Evolutionary conservation across 1,140 invertebrate genomes (phyloP).

Genomic region (Nebria ingens): DNA sequence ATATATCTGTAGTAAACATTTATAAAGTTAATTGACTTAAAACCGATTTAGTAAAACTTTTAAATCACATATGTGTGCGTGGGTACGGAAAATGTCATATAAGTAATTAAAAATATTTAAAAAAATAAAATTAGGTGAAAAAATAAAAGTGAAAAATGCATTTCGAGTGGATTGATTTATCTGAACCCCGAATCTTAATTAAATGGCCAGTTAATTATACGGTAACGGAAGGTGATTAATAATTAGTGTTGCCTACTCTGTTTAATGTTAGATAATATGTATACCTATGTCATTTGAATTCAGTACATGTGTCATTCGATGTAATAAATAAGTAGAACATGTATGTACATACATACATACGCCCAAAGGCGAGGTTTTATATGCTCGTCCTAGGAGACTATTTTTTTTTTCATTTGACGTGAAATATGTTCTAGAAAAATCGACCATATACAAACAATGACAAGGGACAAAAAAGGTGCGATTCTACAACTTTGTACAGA

Average conservation of each 20-base stretch:
- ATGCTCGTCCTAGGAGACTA: too few species aligned
- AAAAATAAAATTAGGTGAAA: not conserved
- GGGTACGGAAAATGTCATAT: not conserved
- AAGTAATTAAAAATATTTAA: not conserved
- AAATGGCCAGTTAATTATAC: not conserved
- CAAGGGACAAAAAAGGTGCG: too few species aligned
- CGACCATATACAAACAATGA: too few species aligned
- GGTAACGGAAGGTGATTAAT: not conserved
- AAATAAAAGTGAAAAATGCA: not conserved
- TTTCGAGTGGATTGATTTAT: not conserved
- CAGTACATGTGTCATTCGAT: not conserved
- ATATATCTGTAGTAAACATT: too few species aligned
- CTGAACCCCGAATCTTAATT: not conserved
- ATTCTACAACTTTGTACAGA: too few species aligned
- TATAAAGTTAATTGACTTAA: too few species aligned
- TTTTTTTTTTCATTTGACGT: too few species aligned
- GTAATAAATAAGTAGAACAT: not conserved
- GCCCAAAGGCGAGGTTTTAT: too few species aligned
- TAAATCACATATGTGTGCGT: too few species aligned
- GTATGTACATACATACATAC: not conserved
- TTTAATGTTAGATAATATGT: too few species aligned
- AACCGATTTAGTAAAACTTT: too few species aligned
- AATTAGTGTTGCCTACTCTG: not conserved
- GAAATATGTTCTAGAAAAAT: too few species aligned
- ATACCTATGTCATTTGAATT: not conserved